A percentile compares a stretch with the other conserved stretches of the same genome.
phyloP scores from a whole-genome alignment of 2,888 invertebrate species.

The Micropterix aruncella region DNA sequence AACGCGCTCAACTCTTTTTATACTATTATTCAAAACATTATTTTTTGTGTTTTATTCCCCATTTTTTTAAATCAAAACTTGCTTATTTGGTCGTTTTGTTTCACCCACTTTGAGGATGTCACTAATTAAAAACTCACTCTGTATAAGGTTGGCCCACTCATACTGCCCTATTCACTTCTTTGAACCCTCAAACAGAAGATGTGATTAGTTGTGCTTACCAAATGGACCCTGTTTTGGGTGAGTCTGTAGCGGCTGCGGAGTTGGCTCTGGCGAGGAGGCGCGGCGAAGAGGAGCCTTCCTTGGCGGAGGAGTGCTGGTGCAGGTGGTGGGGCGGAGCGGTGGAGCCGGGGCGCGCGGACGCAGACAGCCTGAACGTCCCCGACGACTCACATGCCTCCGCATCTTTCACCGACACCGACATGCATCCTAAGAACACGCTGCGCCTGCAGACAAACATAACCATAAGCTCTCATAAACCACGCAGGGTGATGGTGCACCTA shows the following conservation, averaged over 20 bases:
- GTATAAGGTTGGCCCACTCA: too few species aligned
- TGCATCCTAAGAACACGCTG: slow-evolving; percentile 89
- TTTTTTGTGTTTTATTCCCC: too few species aligned
- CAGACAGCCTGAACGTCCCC: slow-evolving; percentile 54
- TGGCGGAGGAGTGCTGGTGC: slow-evolving; percentile 16
- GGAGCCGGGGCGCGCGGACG: slow-evolving; percentile 48
- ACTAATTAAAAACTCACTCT: too few species aligned
- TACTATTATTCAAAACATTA: too few species aligned
- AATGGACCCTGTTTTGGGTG: too few species aligned
- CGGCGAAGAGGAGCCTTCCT: slow-evolving; percentile 14
- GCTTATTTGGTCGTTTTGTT: too few species aligned
- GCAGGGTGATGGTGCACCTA: too few species aligned
- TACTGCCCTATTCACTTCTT: too few species aligned
- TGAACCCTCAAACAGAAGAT: not conserved
- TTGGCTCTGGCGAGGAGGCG: slow-evolving; percentile 13
- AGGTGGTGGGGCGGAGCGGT: slow-evolving; percentile 24
- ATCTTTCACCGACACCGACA: slow-evolving; percentile 79
- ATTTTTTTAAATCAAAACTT: too few species aligned
- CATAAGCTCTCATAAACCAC: not conserved
- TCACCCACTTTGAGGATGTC: too few species aligned
- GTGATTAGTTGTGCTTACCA: not conserved
- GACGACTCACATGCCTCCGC: slow-evolving; percentile 53
- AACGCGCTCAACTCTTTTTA: too few species aligned
- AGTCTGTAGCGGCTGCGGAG: slow-evolving; percentile 16
- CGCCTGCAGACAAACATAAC: slow-evolving; percentile 53